phyloP scores from a whole-genome alignment of 2,888 invertebrate genomes.

The Meta bourneti region DNA sequence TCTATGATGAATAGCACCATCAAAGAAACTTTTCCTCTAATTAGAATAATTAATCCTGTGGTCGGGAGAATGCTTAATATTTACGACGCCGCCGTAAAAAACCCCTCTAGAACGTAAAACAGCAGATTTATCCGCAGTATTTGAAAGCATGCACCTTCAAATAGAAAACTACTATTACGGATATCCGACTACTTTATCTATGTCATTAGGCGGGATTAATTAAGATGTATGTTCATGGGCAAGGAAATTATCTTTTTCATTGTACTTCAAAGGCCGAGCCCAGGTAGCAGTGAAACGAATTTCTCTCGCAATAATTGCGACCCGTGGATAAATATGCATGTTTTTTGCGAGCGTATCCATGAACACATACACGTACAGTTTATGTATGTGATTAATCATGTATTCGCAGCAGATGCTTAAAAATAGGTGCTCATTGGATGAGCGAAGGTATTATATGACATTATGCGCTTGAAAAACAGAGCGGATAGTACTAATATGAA shows the following conservation, averaged over 20 bases:
- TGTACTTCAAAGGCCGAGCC: background rate
- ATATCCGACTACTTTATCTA: slow-evolving; percentile 13
- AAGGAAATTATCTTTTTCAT: slow-evolving; percentile 2
- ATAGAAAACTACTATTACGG: slow-evolving; percentile 4
- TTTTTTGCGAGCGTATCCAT: background rate
- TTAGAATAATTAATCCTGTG: slow-evolving; percentile 54
- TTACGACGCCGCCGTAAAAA: background rate
- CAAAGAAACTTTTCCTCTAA: slow-evolving; percentile 14
- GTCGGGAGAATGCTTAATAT: slow-evolving; percentile 21
- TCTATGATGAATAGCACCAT: slow-evolving; percentile 1
- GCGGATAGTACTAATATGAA: too few species aligned
- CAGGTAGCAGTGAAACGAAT: background rate
- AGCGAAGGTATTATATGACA: too few species aligned
- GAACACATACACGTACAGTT: background rate
- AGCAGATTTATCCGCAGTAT: background rate
- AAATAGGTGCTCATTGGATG: too few species aligned
- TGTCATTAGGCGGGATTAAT: slow-evolving; percentile 45
- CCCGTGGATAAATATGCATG: background rate
- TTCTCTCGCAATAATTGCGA: background rate
- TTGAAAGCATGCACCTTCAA: background rate
- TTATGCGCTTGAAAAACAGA: too few species aligned
- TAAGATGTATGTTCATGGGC: slow-evolving; percentile 25
- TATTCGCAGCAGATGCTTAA: too few species aligned
- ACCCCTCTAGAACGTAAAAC: background rate
- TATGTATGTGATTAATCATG: background rate